Evolutionary conservation across 2,888 invertebrate genomes (phyloP), one percentile per base, ranked within the genome.

Genomic region (Rhynchonema sp.): DNA sequence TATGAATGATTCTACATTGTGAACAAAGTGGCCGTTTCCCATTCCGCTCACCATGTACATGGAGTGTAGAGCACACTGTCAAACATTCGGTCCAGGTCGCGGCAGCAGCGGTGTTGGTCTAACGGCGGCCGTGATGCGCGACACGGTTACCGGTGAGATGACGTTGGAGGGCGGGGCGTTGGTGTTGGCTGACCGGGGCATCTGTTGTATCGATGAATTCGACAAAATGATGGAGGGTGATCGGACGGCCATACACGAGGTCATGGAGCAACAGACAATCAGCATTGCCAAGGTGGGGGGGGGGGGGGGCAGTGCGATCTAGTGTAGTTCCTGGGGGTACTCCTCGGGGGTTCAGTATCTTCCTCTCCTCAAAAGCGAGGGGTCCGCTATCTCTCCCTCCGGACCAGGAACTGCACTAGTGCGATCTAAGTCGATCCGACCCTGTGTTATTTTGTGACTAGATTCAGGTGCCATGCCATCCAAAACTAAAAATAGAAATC

Each of bases 191-290:
- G 94, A 96, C 77, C 86, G 88, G 73, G 94, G 56, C 29, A 86
- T 92, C 61, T 98, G 98, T 75, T 98, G 96, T 76, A 98, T 99
- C 74, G 98, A 99, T 74, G 98, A 99, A 79, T 99, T 99, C 75
- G 98, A 99, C 78, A 99, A 98, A 79, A 94, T 98, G 96, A 87
- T 90, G 57, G 96, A 98, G 65, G 76, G 78, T 53, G 96, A 98
- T 76, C 82, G 92, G 70, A 90, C 90, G 0, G 88, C 92, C 60
- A 91, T 94, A 67, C 92, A 94, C 74, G 92, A 94, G 79, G 67
- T 67, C 22, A 71, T 71, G 71, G 98, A 98, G 77, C 98, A 99
- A 72, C 98, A 99, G 78, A 99, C 98, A 22, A 94, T 99, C 65
- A 92, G 92, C 60, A 96, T 98, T 69, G 96, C 98, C 23, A 98